These are phyloP conservation scores for Sibirionetta formosa DNA, from an alignment of 2,797 vertebrate genomes.

Conservation along the genomic window DNA sequence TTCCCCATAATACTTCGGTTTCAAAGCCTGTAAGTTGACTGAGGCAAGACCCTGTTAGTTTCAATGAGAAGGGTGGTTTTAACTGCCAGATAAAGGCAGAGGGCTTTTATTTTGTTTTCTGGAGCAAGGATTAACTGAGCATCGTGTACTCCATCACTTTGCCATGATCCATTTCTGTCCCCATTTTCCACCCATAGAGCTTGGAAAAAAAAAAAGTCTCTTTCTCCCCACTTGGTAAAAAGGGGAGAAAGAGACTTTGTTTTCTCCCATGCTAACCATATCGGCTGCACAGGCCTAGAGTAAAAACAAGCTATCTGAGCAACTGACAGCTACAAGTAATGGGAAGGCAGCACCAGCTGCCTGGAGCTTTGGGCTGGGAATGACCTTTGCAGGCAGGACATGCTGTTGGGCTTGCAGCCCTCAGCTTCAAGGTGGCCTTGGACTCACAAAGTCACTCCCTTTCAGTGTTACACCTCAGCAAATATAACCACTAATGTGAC, in stretches of 20 bases:
- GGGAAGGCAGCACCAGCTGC: neutral
- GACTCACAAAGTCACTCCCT: neutral
- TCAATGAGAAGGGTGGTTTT: neutral
- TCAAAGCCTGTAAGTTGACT: neutral
- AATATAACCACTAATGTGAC: neutral
- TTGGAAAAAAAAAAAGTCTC: neutral
- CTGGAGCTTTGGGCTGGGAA: neutral
- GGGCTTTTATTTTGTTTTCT: neutral
- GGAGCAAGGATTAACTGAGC: neutral
- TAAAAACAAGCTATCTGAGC: neutral
- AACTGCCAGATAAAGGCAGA: neutral
- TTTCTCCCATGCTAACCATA: neutral
- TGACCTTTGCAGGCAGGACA: neutral
- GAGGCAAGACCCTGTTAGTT: neutral
- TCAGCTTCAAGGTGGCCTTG: neutral
- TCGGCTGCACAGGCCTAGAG: neutral
- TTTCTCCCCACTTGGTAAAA: neutral
- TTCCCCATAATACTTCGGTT: neutral
- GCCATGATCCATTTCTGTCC: neutral
- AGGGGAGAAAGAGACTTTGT: neutral
- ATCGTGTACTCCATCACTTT: neutral
- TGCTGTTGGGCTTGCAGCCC: neutral
- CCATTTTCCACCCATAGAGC: neutral
- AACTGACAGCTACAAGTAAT: neutral
- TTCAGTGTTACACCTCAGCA: neutral